These are phyloP conservation scores for Toxotes jaculatrix DNA, from an alignment of 2,113 vertebrate species.

Conservation along the genomic window DNA sequence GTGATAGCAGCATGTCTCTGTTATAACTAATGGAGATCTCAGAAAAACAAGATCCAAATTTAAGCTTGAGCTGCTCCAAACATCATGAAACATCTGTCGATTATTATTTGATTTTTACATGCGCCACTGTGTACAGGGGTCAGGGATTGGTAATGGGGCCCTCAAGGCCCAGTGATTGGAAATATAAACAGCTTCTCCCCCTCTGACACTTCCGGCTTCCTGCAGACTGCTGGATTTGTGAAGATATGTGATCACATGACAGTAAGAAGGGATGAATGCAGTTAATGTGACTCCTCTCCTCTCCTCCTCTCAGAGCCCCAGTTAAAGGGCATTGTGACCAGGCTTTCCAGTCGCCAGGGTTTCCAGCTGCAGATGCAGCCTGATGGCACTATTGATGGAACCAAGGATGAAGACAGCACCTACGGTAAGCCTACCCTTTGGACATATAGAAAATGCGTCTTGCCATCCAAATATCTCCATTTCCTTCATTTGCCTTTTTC, in stretches of 20 bases:
- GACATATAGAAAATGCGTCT: not conserved
- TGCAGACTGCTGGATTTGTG: conserved; percentile 24
- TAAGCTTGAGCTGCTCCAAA: not conserved
- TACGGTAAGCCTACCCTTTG: conserved; percentile 65
- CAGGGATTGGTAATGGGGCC: conserved; percentile 14
- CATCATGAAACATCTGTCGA: not conserved
- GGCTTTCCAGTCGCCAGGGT: conserved; percentile 96
- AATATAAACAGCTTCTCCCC: conserved; percentile 29
- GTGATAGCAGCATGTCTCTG: not conserved
- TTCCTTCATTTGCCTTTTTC: not conserved
- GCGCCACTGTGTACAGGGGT: conserved; percentile 15
- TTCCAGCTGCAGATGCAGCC: conserved; percentile 98
- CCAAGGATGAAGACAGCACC: conserved; percentile 95
- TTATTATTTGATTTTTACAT: conserved; percentile 4
- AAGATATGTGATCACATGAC: conserved; percentile 22
- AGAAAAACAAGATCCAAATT: not conserved
- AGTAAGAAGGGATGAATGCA: conserved; percentile 16
- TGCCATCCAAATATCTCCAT: not conserved
- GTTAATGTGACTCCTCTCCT: conserved; percentile 33
- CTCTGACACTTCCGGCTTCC: conserved; percentile 45
- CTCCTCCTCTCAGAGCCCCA: conserved; percentile 91
- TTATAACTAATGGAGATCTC: conserved; percentile 5
- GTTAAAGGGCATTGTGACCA: conserved; percentile 99
- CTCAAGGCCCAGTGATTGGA: conserved; percentile 26
- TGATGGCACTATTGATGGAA: conserved; percentile 97